Evolutionary conservation across 2,113 vertebrate species (phyloP).

Genomic region (Cavia aperea): DNA sequence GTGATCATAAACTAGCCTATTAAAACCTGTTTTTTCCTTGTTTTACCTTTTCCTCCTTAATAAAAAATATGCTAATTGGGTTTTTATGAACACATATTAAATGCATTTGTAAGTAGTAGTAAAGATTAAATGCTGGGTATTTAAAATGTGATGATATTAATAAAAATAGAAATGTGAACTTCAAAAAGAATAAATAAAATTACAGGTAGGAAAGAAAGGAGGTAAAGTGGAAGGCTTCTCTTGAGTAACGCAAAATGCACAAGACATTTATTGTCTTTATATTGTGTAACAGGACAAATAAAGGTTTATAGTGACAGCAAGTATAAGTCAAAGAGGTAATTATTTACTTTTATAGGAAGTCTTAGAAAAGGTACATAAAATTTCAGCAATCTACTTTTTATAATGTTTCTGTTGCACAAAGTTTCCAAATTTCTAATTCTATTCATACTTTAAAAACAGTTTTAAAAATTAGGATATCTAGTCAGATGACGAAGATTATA

Average conservation of each 20-base stretch:
- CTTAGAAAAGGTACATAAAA: neutral
- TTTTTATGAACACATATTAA: conserved; percentile 49
- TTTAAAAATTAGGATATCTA: neutral
- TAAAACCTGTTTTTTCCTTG: neutral
- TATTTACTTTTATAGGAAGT: neutral
- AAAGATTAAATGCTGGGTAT: neutral
- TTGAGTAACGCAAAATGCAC: neutral
- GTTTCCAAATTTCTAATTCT: conserved; percentile 16
- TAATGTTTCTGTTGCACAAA: neutral
- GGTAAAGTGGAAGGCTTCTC: neutral
- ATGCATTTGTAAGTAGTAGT: neutral
- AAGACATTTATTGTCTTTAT: neutral
- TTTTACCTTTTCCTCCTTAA: conserved; percentile 27
- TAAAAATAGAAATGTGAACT: conserved; percentile 12
- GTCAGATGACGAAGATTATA: neutral
- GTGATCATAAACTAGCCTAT: neutral
- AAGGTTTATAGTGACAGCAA: conserved; percentile 18
- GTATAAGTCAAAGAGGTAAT: conserved; percentile 19
- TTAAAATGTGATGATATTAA: conserved; percentile 17
- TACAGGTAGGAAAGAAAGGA: neutral
- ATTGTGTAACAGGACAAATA: conserved; percentile 5
- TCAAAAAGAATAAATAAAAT: conserved; percentile 26
- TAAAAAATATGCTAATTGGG: conserved; percentile 10
- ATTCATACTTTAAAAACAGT: neutral
- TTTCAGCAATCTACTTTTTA: neutral